A percentile compares a stretch with the other conserved stretches of the same genome.
These are phyloP conservation scores for Prosopocoilus inquinatus DNA, from an alignment of 2,888 invertebrate species.

Conservation along the genomic window DNA sequence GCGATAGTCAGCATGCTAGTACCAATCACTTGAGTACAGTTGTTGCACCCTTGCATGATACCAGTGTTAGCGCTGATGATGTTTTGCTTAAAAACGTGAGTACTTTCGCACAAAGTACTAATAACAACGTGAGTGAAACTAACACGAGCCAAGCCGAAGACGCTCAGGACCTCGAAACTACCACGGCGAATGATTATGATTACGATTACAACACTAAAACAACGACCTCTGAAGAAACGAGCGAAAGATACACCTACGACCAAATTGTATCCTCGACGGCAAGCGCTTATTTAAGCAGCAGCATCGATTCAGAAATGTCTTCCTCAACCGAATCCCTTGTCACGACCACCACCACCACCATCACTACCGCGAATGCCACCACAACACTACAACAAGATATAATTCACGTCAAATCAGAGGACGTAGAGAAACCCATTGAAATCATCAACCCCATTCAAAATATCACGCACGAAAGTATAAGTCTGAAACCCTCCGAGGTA, in stretches of 20 bases:
- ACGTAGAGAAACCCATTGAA: conserved; percentile 16
- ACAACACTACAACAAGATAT: conserved; percentile 17
- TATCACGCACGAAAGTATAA: conserved; percentile 26
- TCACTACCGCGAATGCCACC: background rate
- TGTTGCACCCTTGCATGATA: conserved; percentile 43
- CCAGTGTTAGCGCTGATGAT: conserved; percentile 31
- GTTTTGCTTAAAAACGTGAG: conserved; percentile 32
- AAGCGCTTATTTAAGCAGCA: background rate
- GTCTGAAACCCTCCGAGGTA: conserved; percentile 29
- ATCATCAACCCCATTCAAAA: background rate
- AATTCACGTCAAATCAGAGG: conserved; percentile 16
- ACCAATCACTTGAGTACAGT: conserved; percentile 27
- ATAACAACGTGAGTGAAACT: conserved; percentile 25
- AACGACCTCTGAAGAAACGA: background rate
- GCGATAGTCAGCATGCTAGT: conserved; percentile 40
- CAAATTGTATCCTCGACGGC: background rate
- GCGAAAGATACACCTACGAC: background rate
- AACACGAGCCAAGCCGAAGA: too few relatives aligned
- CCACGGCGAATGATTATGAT: too few relatives aligned
- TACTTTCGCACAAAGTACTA: conserved; percentile 32
- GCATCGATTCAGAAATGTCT: background rate
- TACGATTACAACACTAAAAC: background rate
- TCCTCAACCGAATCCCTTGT: background rate
- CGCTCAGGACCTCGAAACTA: background rate
- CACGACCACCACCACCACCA: too few relatives aligned